Evolutionary conservation across 2,113 vertebrate species (phyloP), one percentile per base, ranked within the genome.

Genomic region (Riparia riparia): DNA sequence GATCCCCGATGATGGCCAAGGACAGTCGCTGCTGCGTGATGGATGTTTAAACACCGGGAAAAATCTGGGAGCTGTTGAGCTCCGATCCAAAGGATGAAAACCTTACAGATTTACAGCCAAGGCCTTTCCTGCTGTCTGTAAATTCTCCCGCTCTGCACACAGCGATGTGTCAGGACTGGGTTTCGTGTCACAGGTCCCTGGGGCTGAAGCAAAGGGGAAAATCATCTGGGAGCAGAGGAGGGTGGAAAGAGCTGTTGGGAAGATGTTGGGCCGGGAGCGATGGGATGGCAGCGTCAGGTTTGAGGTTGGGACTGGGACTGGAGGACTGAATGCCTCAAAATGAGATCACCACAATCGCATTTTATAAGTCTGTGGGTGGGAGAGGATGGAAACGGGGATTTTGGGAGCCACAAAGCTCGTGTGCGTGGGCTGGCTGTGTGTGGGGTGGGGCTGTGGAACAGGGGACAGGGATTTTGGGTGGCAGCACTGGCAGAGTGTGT

Each of bases 11-110:
- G 26, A 60, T 66, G 58, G 51, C 10, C 11, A 37, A 4, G 6
- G 22, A 9, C n/a, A 56, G 11, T 14, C n/a, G 0, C 5, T 2
- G 7, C 63, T 31, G 49, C 3, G 12, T 34, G 63, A 58, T 7
- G 31, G 73, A 31, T 54, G 11, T 45, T 82, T 5, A 41, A 93
- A 44, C 42, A 9, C n/a, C 10, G 60, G 56, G n/a, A 41, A 54
- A 87, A 73, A 69, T 12, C 47, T 45, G 56, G 12, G 71, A 78
- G 42, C 37, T 73, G 51, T 8, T 54, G 72, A 76, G 45, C 15
- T 14, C 12, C 0, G 0, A n/a, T n/a, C 42, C 26, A 32, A 83
- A 56, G 9, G 13, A 64, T 39, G 47, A 31, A 68, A 94, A 85
- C 15, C 34, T 31, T 37, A 34, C 6, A 32, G 34, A 61, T 81